These are phyloP conservation scores for Eremophila alpestris DNA, from an alignment of 2,797 vertebrate genomes.

Conservation along the genomic window DNA sequence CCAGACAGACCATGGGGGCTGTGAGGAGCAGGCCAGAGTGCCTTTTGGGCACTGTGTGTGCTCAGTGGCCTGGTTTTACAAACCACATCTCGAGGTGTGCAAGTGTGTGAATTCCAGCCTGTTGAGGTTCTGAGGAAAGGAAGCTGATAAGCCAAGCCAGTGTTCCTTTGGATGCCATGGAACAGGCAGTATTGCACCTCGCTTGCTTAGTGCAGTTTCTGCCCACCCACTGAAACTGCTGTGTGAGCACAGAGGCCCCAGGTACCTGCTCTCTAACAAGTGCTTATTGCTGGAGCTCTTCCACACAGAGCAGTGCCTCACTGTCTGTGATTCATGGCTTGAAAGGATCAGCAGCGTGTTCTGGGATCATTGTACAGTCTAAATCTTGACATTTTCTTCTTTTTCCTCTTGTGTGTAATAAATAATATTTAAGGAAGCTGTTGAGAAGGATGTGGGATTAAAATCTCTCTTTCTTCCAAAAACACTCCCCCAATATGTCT, in stretches of 20 bases:
- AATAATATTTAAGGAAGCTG: background rate
- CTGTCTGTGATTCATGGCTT: background rate
- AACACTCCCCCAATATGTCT: background rate
- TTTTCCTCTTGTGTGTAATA: background rate
- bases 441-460: background rate
- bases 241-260: background rate
- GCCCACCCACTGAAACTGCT: background rate
- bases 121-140: constrained; percentile 2
- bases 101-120: background rate
- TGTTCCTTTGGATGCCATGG: background rate
- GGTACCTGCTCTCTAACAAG: background rate
- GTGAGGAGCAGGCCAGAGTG: background rate
- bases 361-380: background rate
- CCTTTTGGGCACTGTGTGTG: background rate
- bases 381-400: background rate
- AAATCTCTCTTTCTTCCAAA: background rate
- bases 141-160: background rate
- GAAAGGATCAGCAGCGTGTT: background rate
- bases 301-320: background rate
- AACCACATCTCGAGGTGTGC: background rate
- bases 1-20: background rate
- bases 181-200: background rate
- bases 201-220: background rate
- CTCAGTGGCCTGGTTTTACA: background rate
- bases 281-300: background rate